Conservation (phyloP, 2,888 invertebrate genomes). For the Boloria selene region DNA sequence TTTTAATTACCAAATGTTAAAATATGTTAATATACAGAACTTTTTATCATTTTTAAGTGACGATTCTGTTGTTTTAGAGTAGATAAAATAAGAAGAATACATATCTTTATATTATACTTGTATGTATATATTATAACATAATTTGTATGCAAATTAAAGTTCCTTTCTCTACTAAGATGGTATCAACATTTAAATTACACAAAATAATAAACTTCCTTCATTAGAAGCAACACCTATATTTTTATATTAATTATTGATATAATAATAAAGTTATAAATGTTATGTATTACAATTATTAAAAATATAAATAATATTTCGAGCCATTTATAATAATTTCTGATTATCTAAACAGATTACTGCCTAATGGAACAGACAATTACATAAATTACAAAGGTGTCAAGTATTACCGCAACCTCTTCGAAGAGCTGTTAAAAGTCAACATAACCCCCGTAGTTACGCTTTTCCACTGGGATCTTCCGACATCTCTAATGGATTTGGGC, state of each 20-base stretch:
- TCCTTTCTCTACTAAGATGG: too few relatives aligned
- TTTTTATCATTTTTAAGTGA: not conserved
- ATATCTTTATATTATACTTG: not conserved
- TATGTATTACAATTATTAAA: too few relatives aligned
- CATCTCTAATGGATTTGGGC: conserved; percentile 75
- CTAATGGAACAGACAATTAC: conserved; percentile 84
- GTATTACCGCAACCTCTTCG: conserved; percentile 89
- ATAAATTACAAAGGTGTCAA: conserved; percentile 86
- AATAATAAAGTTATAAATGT: too few relatives aligned
- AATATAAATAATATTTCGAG: too few relatives aligned
- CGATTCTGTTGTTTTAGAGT: too few relatives aligned
- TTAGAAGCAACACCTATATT: too few relatives aligned
- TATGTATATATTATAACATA: not conserved
- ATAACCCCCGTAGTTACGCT: conserved; percentile 87
- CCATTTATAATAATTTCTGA: not conserved
- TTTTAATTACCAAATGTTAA: not conserved
- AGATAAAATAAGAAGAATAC: too few relatives aligned
- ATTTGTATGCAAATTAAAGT: too few relatives aligned
- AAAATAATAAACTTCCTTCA: too few relatives aligned
- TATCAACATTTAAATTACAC: too few relatives aligned
- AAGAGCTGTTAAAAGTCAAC: conserved; percentile 84
- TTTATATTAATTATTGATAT: too few relatives aligned
- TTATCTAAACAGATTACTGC: conserved; percentile 82
- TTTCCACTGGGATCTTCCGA: conserved; percentile 84
- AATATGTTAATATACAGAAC: too few relatives aligned